phyloP scores from a whole-genome alignment of 2,888 invertebrate genomes.

The Torymus auratus region DNA sequence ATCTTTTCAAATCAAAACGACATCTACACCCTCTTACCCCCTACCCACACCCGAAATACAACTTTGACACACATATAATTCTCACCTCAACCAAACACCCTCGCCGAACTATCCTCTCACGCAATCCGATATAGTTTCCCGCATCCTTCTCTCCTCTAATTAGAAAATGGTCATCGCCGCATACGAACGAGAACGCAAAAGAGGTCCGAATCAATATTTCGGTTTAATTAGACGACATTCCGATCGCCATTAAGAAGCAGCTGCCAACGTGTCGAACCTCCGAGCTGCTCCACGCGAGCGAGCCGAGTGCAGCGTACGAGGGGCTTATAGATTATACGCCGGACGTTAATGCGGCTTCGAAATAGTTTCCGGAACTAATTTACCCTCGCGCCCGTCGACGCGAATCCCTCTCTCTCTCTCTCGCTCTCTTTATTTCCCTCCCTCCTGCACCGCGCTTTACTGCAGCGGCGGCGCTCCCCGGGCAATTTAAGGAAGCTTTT shows the following conservation, averaged over 20 bases:
- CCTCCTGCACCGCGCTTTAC: slow-evolving; percentile 33
- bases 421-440: slow-evolving; percentile 11
- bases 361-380: slow-evolving; percentile 71
- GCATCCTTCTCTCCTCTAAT: slow-evolving; percentile 30
- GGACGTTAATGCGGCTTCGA: slow-evolving; percentile 67
- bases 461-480: slow-evolving; percentile 12
- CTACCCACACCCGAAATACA: too few species aligned
- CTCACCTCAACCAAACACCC: too few species aligned
- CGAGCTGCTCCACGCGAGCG: slow-evolving; percentile 14
- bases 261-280: slow-evolving; percentile 40
- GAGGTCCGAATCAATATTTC: slow-evolving; percentile 63
- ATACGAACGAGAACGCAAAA: not conserved
- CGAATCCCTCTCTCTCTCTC: slow-evolving; percentile 15
- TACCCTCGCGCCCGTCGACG: slow-evolving; percentile 56
- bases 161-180: slow-evolving; percentile 33
- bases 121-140: too few species aligned
- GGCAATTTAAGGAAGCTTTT: slow-evolving; percentile 43
- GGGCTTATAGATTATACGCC: slow-evolving; percentile 48
- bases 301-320: slow-evolving; percentile 6
- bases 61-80: too few species aligned
- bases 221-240: slow-evolving; percentile 67
- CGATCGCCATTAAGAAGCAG: slow-evolving; percentile 63
- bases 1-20: too few species aligned
- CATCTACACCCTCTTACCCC: too few species aligned
- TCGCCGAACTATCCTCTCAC: too few species aligned